Evolutionary conservation across 2,888 invertebrate genomes (phyloP).

Genomic region (Drosophila falleni): DNA sequence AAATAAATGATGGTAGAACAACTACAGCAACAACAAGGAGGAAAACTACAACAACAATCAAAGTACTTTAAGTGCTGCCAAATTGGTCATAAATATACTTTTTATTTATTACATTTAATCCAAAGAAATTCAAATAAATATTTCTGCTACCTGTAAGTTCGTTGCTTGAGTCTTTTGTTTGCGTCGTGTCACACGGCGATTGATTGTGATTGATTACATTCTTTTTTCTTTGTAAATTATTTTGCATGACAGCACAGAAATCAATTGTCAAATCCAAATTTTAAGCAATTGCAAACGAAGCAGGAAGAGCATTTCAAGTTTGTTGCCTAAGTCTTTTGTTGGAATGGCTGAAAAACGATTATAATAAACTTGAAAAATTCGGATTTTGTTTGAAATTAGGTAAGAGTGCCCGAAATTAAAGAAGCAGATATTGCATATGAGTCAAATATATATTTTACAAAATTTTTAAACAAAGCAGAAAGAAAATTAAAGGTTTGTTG

Average conservation of each 20-base stretch:
- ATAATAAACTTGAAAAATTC: not conserved
- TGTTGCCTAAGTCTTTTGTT: slow-evolving; percentile 52
- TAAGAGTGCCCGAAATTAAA: not conserved
- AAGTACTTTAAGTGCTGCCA: slow-evolving; percentile 30
- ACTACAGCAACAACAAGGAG: slow-evolving; percentile 33
- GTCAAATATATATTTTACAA: too few relatives aligned
- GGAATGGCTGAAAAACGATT: not conserved
- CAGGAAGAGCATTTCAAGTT: slow-evolving; percentile 30
- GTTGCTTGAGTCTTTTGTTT: slow-evolving; percentile 68
- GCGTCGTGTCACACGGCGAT: slow-evolving; percentile 30
- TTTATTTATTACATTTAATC: slow-evolving; percentile 69
- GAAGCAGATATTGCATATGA: too few relatives aligned
- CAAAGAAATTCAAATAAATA: slow-evolving; percentile 49
- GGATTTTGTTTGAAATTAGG: not conserved
- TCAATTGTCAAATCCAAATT: slow-evolving; percentile 21
- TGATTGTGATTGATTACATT: slow-evolving; percentile 66
- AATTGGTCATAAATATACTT: slow-evolving; percentile 56
- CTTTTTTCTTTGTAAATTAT: slow-evolving; percentile 64
- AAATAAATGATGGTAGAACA: slow-evolving; percentile 71
- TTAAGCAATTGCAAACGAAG: not conserved
- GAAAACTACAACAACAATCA: slow-evolving; percentile 19
- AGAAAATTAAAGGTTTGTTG: slow-evolving; percentile 35
- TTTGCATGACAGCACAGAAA: slow-evolving; percentile 68
- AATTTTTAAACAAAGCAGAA: too few relatives aligned
- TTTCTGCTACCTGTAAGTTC: slow-evolving; percentile 47